Evolutionary conservation across 2,888 invertebrate genomes (phyloP).

Genomic region (Mallateleia sp.): DNA sequence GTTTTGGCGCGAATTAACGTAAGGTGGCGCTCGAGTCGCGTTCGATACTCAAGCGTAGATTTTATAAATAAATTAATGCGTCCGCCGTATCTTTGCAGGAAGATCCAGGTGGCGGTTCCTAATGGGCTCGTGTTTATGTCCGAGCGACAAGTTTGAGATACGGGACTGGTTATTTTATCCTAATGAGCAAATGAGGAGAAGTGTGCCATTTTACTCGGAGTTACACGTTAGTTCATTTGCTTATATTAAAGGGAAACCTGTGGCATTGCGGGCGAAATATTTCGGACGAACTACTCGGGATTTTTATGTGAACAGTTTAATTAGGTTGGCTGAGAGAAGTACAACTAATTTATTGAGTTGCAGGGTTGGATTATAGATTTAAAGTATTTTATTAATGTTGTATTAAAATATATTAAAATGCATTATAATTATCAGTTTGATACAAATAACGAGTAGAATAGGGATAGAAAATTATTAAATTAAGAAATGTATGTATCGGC

Average conservation of each 20-base stretch:
- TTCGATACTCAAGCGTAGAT: neutral
- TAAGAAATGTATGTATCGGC: no score
- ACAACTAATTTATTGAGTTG: no score
- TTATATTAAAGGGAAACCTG: neutral
- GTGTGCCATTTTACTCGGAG: neutral
- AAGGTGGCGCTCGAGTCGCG: neutral
- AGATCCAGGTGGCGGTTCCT: neutral
- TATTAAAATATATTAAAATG: no score
- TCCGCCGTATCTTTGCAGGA: neutral
- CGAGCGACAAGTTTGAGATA: neutral
- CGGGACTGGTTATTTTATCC: neutral
- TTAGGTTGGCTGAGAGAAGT: no score
- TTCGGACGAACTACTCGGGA: no score
- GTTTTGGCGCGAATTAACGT: constrained; percentile 33
- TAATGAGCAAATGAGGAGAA: constrained; percentile 1
- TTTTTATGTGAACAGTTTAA: no score
- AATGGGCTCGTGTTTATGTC: constrained; percentile 1
- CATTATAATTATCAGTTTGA: no score
- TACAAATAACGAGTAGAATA: no score
- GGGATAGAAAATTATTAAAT: no score
- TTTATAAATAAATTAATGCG: constrained; percentile 28
- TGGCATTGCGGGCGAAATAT: neutral
- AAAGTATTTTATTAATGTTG: no score
- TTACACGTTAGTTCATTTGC: neutral
- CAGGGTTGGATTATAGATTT: no score